Percentiles rank a stretch among this genome's conserved stretches.
Evolutionary conservation across 1,140 invertebrate genomes (phyloP).

Genomic region (Harlomillsia oculata): DNA sequence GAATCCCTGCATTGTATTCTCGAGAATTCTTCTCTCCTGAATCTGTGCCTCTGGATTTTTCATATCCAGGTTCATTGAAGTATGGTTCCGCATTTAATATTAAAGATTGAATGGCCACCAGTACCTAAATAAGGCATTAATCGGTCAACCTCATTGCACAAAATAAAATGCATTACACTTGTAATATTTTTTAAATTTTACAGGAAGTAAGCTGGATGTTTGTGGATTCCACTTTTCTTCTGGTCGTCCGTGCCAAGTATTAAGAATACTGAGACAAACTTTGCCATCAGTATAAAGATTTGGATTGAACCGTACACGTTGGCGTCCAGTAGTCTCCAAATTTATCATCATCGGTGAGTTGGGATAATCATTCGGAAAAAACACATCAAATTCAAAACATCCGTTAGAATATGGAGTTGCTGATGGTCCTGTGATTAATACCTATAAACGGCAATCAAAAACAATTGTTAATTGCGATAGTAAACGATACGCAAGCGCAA

Average conservation of each 20-base stretch:
- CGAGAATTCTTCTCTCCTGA: conserved; percentile 75
- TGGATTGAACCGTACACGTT: conserved; percentile 89
- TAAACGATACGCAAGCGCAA: neutral
- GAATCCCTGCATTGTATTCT: conserved; percentile 93
- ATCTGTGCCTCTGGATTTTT: conserved; percentile 77
- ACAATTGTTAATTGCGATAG: neutral
- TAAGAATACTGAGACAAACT: conserved; percentile 89
- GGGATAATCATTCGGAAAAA: conserved; percentile 79
- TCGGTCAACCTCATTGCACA: neutral
- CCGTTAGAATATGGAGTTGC: conserved; percentile 73
- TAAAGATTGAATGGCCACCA: conserved; percentile 91
- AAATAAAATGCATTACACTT: neutral
- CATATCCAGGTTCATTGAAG: conserved; percentile 97
- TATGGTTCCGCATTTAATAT: conserved; percentile 94
- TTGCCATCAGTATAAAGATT: conserved; percentile 96
- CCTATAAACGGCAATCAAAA: conserved; percentile 46
- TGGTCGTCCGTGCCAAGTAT: conserved; percentile 96
- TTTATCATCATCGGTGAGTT: conserved; percentile 53
- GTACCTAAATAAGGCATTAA: conserved; percentile 51
- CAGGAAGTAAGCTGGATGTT: conserved; percentile 90
- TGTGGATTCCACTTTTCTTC: conserved; percentile 98
- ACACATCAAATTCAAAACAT: conserved; percentile 83
- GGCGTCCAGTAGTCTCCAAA: conserved; percentile 78
- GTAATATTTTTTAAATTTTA: conserved; percentile 37
- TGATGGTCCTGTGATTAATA: conserved; percentile 81